Conservation (phyloP, 1,140 invertebrate species). For the Metopolophium dirhodum region DNA sequence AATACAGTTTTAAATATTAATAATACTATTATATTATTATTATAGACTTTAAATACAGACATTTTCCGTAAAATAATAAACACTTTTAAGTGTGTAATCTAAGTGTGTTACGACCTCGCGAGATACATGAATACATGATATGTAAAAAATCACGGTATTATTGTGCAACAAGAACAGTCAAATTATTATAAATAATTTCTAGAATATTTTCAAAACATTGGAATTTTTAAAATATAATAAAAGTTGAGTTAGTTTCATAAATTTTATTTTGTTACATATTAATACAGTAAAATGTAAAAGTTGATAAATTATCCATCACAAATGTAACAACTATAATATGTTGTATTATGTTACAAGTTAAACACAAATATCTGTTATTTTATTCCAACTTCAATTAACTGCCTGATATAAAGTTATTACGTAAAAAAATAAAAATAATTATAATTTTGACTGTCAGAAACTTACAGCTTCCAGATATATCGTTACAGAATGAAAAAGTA, state of each 20-base stretch:
- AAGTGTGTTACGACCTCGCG: not conserved
- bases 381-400: not conserved
- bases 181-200: not conserved
- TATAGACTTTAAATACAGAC: not conserved
- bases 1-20: not conserved
- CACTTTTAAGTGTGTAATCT: not conserved
- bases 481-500: not conserved
- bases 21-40: not conserved
- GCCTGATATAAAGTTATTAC: not conserved
- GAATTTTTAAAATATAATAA: not conserved
- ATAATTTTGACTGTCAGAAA: not conserved
- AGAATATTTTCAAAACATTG: not conserved
- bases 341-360: not conserved
- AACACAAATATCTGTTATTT: not conserved
- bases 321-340: not conserved
- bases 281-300: not conserved
- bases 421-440: not conserved
- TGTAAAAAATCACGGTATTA: not conserved
- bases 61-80: not conserved
- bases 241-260: no score
- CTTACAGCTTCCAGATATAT: not conserved
- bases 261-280: no score
- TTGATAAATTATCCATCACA: not conserved
- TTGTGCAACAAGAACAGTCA: not conserved
- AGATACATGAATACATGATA: not conserved